These are phyloP conservation scores for Carettochelys insculpta DNA, from an alignment of 2,113 vertebrate genomes.

Conservation along the genomic window DNA sequence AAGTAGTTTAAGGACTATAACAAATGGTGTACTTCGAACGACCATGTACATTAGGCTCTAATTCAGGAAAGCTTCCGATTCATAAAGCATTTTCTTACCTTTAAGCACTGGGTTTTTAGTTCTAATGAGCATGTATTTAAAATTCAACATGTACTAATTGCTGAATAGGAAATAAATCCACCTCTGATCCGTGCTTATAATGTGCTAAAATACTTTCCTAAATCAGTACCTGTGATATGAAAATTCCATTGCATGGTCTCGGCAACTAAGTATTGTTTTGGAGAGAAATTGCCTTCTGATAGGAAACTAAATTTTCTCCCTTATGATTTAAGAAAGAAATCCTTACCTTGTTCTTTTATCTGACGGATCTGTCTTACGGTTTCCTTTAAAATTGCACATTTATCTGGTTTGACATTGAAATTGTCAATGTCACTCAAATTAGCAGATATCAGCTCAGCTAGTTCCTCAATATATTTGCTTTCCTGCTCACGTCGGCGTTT, in stretches of 20 bases:
- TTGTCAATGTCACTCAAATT: slow-evolving; percentile 98
- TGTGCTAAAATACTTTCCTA: neutral
- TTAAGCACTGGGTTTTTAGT: neutral
- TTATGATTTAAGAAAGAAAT: slow-evolving; percentile 2
- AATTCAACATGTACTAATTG: neutral
- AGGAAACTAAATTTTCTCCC: neutral
- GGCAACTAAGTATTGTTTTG: neutral
- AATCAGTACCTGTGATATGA: neutral
- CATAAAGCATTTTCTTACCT: neutral
- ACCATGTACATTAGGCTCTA: neutral
- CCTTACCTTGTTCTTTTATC: slow-evolving; percentile 98
- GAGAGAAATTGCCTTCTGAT: neutral
- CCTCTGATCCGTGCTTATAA: no score
- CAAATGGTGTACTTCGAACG: neutral
- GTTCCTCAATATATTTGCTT: slow-evolving; percentile 97
- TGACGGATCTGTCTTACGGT: slow-evolving; percentile 98
- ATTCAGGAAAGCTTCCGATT: neutral
- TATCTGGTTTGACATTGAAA: slow-evolving; percentile 99
- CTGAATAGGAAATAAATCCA: neutral
- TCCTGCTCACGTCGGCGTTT: slow-evolving; percentile 97
- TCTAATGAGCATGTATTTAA: no score
- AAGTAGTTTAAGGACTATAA: neutral
- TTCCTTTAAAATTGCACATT: slow-evolving; percentile 99
- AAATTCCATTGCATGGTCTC: neutral
- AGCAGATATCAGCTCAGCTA: slow-evolving; percentile 98